phyloP scores from a whole-genome alignment of 2,888 invertebrate genomes.

The Andricus quercusramuli region DNA sequence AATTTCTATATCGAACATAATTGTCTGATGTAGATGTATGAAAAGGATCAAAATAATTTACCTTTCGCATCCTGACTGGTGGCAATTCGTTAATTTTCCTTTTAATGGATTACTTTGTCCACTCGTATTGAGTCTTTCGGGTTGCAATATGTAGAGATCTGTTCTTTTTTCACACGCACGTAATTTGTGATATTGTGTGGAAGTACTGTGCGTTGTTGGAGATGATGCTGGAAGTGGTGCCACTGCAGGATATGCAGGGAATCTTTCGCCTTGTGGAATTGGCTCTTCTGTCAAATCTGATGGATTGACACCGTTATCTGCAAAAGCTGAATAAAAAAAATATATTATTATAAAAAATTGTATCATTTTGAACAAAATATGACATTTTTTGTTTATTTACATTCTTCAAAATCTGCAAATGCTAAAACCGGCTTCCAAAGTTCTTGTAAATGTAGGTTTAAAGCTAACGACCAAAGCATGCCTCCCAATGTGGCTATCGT shows the following conservation, averaged over 20 bases:
- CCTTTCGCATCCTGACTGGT: constrained; percentile 93
- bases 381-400: constrained; percentile 16
- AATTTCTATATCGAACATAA: too few relatives aligned
- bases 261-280: constrained; percentile 74
- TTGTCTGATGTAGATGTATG: too few relatives aligned
- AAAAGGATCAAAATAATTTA: constrained; percentile 67
- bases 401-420: constrained; percentile 63
- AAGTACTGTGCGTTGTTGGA: constrained; percentile 80
- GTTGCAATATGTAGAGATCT: constrained; percentile 91
- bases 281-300: constrained; percentile 79
- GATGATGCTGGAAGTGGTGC: constrained; percentile 68
- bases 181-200: constrained; percentile 78
- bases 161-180: constrained; percentile 93
- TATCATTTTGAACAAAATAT: background rate
- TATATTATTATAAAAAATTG: background rate
- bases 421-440: constrained; percentile 68
- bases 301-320: constrained; percentile 68
- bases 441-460: constrained; percentile 71
- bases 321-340: constrained; percentile 22
- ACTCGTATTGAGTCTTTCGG: constrained; percentile 88
- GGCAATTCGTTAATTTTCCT: constrained; percentile 93
- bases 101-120: constrained; percentile 91
- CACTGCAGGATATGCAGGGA: constrained; percentile 76
- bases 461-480: constrained; percentile 66
- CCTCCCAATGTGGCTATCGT: constrained; percentile 63